These are phyloP conservation scores for Spinus pinus DNA, from an alignment of 2,797 vertebrate species.

Conservation along the genomic window DNA sequence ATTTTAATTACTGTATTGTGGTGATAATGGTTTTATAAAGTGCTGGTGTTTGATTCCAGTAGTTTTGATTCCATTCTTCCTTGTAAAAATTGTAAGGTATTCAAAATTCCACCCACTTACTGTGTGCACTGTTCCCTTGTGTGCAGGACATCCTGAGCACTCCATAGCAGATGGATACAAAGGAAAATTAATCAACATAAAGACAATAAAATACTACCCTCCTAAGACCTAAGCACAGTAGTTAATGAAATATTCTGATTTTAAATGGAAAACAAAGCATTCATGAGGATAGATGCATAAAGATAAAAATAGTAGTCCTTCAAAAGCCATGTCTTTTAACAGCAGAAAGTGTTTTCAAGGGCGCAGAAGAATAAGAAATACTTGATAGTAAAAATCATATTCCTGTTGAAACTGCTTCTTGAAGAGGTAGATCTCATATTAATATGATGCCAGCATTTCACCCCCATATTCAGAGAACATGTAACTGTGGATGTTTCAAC, in stretches of 20 bases:
- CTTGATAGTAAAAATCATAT: background rate
- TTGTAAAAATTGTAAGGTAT: background rate
- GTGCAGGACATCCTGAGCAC: background rate
- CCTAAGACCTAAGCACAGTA: background rate
- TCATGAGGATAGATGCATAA: background rate
- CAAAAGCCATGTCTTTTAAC: background rate
- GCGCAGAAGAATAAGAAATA: background rate
- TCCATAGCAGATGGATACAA: background rate
- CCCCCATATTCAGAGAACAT: background rate
- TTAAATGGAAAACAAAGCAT: conserved; percentile 5
- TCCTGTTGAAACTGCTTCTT: background rate
- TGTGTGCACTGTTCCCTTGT: background rate
- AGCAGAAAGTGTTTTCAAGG: background rate
- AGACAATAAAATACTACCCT: background rate
- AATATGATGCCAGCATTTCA: background rate
- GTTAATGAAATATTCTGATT: background rate
- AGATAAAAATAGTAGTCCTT: background rate
- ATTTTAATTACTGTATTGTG: background rate
- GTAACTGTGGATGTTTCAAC: background rate
- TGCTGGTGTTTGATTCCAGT: background rate
- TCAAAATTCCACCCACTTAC: background rate
- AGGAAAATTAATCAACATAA: background rate
- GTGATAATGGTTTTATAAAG: background rate
- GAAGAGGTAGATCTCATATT: background rate
- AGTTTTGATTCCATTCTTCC: background rate